Evolutionary conservation across 35 echinoderm and acorn worm genomes (phyloP), one percentile per base, ranked within the genome.

Genomic region (Holothuria glaberrima): DNA sequence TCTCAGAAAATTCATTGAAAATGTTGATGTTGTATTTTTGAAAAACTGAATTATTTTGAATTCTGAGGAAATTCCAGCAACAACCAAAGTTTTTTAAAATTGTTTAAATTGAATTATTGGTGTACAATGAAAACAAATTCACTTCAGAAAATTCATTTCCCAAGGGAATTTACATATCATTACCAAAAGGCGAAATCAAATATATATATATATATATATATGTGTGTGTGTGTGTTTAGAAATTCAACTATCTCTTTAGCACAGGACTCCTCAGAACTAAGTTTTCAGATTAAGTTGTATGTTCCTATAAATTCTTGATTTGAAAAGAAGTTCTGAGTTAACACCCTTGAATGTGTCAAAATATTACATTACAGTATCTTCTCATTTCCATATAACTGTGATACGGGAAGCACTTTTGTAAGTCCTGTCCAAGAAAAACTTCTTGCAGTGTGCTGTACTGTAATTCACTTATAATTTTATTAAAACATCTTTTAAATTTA

Each of bases 231-330:
- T 14, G 16, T 3, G 3, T 0, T 61, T 61, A 61, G 16, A 61
- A 61, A 61, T 61, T 61, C 58, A 61, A 61, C 58, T 61, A 61
- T 61, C 58, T 61, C 58, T 61, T 61, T 61, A 61, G 58, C 58
- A 61, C 58, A 61, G 58, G 58, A 61, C 58, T 61, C 58, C 58
- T 61, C 58, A 61, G 58, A 61, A 61, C 58, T 61, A 61, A 61
- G 58, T 61, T 61, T 59, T 61, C 58, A 61, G n/a, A 61, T 61
- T 61, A 61, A 61, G 0, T 61, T 61, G 58, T 61, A n/a, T 61
- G 58, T 2, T 3, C 16, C 58, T 61, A 61, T 61, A 61, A 61
- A 61, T 61, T 61, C 2, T 61, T 61, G 58, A 61, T 61, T 61
- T 61, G 58, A 61, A 61, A 61, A 61, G 58, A 61, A 61, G 58